Base-by-base conservation (phyloP, 2,113 vertebrate species). In the Rafetus swinhoei region DNA sequence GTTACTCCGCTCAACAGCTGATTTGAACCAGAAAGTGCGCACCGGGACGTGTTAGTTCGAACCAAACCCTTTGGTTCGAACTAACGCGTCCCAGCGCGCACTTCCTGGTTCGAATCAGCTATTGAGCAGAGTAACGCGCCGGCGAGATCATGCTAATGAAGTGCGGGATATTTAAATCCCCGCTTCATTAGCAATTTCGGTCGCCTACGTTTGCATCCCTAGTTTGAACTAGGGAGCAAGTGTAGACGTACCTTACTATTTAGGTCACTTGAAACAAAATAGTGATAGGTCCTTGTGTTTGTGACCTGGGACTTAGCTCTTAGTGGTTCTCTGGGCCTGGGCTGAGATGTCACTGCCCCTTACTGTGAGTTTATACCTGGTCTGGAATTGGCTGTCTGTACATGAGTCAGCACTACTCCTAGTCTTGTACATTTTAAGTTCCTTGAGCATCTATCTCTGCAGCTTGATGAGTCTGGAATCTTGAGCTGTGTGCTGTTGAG, bases 221-320 rank as follows among this genome's bases (percentile, higher is more conserved):
- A 45, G 45, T 45, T 45, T 45, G 45, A 45, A 45, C 45, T 45
- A 45, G 45, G 45, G 45, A 45, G 45, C 45, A 45, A 45, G 45
- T 45, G 5, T 45, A 45, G 45, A 45, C 45, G 6, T 45, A 45
- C 45, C 45, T 7, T 94, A 77, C 54, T 82, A 84, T 59, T 19
- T 74, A 87, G 35, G 81, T 91, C 62, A 77, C 56, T 82, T 89
- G 72, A 94, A 93, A 77, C 91, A 95, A 95, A 96, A 89, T 74
- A 89, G 18, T 59, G 87, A 22, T 65, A 77, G 54, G 83, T 45
- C 21, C 25, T 79, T 4, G 10, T 85, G 52, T 79, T 88, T 1
- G 1, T 90, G 86, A 85, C 84, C 94, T 90, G 85, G 72, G 93
- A 81, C 8, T 45, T 0, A 81, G 85, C 84, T 84, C 85, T 93